Conservation (phyloP, 2,797 vertebrate species). For the Helicolenus hilgendorfi region DNA sequence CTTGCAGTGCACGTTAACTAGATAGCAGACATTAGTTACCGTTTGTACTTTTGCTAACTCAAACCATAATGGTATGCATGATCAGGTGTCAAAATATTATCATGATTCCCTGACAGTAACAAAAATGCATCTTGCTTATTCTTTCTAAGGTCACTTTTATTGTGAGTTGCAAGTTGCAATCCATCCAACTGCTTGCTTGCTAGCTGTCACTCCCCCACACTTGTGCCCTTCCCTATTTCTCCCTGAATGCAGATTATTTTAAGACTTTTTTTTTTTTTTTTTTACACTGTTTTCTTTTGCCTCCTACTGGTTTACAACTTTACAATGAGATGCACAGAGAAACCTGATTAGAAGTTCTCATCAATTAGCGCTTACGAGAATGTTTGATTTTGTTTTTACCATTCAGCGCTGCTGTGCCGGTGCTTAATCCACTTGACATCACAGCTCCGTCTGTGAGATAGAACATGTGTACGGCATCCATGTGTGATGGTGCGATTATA, state of each 20-base stretch:
- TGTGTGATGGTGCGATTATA: not conserved
- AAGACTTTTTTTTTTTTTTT: not conserved
- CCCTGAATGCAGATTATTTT: not conserved
- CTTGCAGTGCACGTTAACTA: not conserved
- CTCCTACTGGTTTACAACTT: not conserved
- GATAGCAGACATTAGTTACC: not conserved
- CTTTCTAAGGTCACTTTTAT: not conserved
- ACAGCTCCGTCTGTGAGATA: not conserved
- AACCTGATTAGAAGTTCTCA: not conserved
- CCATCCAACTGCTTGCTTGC: not conserved
- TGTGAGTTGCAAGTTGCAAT: not conserved
- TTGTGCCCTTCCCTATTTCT: not conserved
- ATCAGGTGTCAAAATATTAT: not conserved
- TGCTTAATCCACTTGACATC: not conserved
- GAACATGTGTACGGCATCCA: not conserved
- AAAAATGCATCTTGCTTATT: not conserved
- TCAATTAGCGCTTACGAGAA: constrained; percentile 16
- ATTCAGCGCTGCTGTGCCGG: not conserved
- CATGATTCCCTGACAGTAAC: not conserved
- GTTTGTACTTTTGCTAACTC: not conserved
- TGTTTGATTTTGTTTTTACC: not conserved
- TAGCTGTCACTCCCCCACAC: not conserved
- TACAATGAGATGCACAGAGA: not conserved
- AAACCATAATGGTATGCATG: not conserved
- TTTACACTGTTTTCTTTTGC: not conserved